Percentiles rank a stretch among this genome's conserved stretches.
phyloP scores from a whole-genome alignment of 2,888 invertebrate genomes.

The Didymodactylos carnosus region DNA sequence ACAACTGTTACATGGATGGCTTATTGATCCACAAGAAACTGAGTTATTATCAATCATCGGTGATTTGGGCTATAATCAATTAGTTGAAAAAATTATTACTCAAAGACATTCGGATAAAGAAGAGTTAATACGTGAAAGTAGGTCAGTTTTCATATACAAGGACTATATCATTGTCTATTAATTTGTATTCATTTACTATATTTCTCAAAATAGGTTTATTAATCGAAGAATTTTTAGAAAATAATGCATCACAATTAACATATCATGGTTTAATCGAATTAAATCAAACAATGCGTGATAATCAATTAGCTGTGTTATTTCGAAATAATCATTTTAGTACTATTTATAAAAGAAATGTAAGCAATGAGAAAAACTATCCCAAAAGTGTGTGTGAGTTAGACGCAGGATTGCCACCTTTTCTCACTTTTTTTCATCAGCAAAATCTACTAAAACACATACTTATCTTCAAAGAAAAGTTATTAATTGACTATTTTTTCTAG shows the following conservation, averaged over 20 bases:
- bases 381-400: too few species aligned
- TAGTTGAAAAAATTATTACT: constrained; percentile 31
- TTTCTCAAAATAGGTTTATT: constrained; percentile 37
- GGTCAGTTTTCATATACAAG: neutral
- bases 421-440: too few species aligned
- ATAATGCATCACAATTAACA: constrained; percentile 39
- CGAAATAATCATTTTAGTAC: constrained; percentile 42
- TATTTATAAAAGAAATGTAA: neutral
- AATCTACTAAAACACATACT: too few species aligned
- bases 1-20: constrained; percentile 42
- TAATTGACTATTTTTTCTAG: too few species aligned
- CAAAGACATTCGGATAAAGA: neutral
- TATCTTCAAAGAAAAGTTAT: too few species aligned
- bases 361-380: too few species aligned
- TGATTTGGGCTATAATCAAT: constrained; percentile 38
- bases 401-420: too few species aligned
- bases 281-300: constrained; percentile 33
- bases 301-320: constrained; percentile 41
- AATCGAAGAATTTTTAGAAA: constrained; percentile 38
- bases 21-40: constrained; percentile 38
- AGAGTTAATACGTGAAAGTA: neutral
- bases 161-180: too few species aligned
- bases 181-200: too few species aligned
- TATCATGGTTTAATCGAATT: constrained; percentile 40
- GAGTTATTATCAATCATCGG: constrained; percentile 27